These are phyloP conservation scores for Plecturocebus donacophilus DNA, from an alignment of 2,113 vertebrate genomes.

Conservation along the genomic window DNA sequence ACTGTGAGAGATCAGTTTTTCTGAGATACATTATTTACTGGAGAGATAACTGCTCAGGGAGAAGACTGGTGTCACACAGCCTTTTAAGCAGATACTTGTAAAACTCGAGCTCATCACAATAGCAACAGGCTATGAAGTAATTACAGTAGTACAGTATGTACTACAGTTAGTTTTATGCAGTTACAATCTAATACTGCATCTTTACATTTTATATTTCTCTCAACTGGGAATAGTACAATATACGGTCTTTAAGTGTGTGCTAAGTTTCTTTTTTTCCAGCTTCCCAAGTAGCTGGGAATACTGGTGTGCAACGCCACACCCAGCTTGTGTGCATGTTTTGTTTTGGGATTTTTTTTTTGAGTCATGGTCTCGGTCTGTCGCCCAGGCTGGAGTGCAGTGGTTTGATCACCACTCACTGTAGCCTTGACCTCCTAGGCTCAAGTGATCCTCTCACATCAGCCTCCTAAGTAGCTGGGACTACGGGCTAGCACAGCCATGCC, in stretches of 20 bases:
- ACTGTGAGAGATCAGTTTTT: neutral
- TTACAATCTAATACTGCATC: neutral
- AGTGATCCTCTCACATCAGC: too few relatives aligned
- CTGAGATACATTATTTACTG: too few relatives aligned
- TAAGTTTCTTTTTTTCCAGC: neutral
- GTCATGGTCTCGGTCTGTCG: too few relatives aligned
- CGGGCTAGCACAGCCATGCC: too few relatives aligned
- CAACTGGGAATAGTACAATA: neutral
- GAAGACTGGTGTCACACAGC: neutral
- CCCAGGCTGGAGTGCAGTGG: too few relatives aligned
- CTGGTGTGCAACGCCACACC: neutral
- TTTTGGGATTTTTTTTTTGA: too few relatives aligned
- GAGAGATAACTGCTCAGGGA: neutral
- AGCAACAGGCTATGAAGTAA: neutral
- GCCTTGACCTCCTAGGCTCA: too few relatives aligned
- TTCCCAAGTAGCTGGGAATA: neutral
- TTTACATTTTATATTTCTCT: neutral
- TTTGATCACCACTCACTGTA: too few relatives aligned
- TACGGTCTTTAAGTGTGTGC: neutral
- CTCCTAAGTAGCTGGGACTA: too few relatives aligned
- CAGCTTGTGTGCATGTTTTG: neutral
- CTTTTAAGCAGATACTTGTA: neutral
- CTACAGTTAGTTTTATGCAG: neutral
- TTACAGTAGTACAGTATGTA: neutral
- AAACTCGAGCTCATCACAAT: neutral